Evolutionary conservation across 2,797 vertebrate species (phyloP).

Genomic region (Ispidina lecontei): DNA sequence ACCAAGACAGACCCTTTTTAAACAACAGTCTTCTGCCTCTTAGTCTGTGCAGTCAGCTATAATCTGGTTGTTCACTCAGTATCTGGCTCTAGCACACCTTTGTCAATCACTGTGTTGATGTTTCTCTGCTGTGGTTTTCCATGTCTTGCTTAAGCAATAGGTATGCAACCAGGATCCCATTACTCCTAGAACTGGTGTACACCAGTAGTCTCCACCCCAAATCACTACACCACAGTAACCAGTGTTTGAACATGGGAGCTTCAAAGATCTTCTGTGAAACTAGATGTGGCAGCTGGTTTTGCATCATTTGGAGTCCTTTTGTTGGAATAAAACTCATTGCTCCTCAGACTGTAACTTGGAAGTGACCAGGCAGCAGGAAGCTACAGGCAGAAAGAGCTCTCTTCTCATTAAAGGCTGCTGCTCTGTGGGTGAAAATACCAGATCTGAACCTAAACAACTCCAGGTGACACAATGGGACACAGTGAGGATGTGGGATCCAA

Average conservation of each 20-base stretch:
- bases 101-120: not conserved
- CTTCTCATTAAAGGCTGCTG: not conserved
- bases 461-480: not conserved
- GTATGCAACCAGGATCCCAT: fast-evolving
- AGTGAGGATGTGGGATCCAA: not conserved
- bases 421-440: not conserved
- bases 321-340: not conserved
- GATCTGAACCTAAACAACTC: not conserved
- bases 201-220: not conserved
- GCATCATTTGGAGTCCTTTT: not conserved
- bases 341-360: not conserved
- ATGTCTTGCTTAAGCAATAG: not conserved
- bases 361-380: not conserved
- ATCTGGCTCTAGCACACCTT: not conserved
- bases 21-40: not conserved
- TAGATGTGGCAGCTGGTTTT: not conserved
- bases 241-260: not conserved
- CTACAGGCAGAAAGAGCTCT: not conserved
- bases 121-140: not conserved
- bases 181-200: not conserved
- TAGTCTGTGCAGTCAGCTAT: not conserved
- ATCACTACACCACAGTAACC: not conserved
- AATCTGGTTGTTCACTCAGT: not conserved
- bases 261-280: not conserved
- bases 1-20: not conserved